Conservation (phyloP, 2,888 invertebrate species). For the Apamea epomidion region DNA sequence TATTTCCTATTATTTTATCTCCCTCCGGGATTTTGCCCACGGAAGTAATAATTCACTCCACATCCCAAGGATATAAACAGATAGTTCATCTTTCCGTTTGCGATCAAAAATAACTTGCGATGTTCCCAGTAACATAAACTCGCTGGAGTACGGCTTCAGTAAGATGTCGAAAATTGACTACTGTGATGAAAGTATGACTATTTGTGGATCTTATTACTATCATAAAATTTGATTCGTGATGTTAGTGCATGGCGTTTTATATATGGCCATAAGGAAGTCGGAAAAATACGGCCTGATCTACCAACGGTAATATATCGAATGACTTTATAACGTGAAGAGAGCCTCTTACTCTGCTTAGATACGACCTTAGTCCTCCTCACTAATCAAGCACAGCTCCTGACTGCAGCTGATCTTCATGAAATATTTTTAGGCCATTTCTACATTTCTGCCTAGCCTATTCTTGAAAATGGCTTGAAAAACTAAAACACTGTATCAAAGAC, state of each 20-base stretch:
- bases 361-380: not conserved
- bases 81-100: constrained; percentile 58
- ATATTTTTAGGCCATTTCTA: not conserved
- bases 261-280: constrained; percentile 21
- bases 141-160: constrained; percentile 26
- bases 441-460: not conserved
- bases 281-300: constrained; percentile 6
- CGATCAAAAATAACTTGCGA: constrained; percentile 60
- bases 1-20: constrained; percentile 22
- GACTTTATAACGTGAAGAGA: not conserved
- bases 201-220: constrained; percentile 43
- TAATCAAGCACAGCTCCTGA: not conserved
- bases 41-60: constrained; percentile 56
- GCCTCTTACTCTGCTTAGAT: not conserved
- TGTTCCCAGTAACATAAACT: constrained; percentile 45
- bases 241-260: constrained; percentile 26
- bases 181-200: constrained; percentile 30
- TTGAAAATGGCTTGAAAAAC: constrained; percentile 2
- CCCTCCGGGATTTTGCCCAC: constrained; percentile 15
- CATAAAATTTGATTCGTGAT: constrained; percentile 43
- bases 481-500: constrained; percentile 23
- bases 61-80: constrained; percentile 52
- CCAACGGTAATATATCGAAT: not conserved
- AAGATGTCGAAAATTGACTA: constrained; percentile 24
- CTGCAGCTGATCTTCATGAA: too few species aligned